Evolutionary conservation across 2,797 vertebrate genomes (phyloP).

Genomic region (Gobio occitaniae): DNA sequence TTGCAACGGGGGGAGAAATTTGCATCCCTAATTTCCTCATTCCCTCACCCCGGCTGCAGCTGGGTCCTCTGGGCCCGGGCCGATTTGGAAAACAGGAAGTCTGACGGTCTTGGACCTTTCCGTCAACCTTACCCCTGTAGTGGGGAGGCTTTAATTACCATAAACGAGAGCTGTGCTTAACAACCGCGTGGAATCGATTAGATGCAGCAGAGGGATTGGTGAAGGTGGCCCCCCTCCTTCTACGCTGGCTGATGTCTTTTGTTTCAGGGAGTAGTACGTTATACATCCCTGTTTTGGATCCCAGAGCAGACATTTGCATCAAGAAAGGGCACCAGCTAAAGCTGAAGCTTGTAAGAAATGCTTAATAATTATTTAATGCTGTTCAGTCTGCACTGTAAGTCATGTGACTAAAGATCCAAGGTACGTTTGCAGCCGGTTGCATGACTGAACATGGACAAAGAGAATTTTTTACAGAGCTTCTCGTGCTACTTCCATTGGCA

Average conservation of each 20-base stretch:
- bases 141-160: slow-evolving; percentile 70
- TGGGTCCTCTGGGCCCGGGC: slow-evolving; percentile 68
- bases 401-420: slow-evolving; percentile 42
- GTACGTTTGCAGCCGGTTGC: slow-evolving; percentile 1
- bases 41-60: slow-evolving; percentile 66
- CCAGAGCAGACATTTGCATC: not conserved
- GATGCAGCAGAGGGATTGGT: slow-evolving; percentile 61
- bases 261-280: slow-evolving; percentile 23
- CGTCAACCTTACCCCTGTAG: slow-evolving; percentile 54
- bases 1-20: slow-evolving; percentile 70
- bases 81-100: slow-evolving; percentile 68
- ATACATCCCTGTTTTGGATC: not conserved
- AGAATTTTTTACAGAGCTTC: slow-evolving; percentile 12
- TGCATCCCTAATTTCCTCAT: slow-evolving; percentile 77
- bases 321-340: not conserved
- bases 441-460: slow-evolving; percentile 46
- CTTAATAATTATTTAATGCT: slow-evolving; percentile 38
- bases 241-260: slow-evolving; percentile 24
- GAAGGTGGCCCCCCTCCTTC: not conserved
- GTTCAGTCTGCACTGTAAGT: not conserved
- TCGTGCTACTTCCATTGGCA: not conserved
- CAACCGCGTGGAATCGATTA: slow-evolving; percentile 75
- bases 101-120: slow-evolving; percentile 62
- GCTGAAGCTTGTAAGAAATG: not conserved
- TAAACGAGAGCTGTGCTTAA: slow-evolving; percentile 77